These are phyloP conservation scores for Ifrita kowaldi DNA, from an alignment of 2,113 vertebrate genomes.

Conservation along the genomic window DNA sequence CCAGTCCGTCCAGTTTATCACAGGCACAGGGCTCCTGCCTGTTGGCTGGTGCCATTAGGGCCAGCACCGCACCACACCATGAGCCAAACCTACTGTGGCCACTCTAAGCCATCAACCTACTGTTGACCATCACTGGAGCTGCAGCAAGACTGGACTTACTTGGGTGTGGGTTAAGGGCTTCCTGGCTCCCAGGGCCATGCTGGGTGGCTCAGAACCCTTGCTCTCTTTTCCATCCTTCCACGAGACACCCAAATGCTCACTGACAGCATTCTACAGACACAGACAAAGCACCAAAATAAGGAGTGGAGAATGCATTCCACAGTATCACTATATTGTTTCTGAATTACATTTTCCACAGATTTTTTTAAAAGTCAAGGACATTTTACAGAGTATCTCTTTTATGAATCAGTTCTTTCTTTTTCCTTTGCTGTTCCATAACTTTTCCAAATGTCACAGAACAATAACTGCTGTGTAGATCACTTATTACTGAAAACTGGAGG, in stretches of 20 bases:
- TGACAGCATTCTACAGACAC: background rate
- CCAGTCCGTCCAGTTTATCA: background rate
- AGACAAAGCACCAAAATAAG: background rate
- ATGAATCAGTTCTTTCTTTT: conserved; percentile 23
- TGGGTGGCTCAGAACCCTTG: background rate
- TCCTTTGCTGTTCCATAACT: background rate
- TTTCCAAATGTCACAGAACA: conserved; percentile 33
- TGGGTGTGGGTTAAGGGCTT: background rate
- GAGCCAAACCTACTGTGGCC: background rate
- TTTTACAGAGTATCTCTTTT: background rate
- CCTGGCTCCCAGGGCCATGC: fast-evolving
- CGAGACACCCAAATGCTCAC: fast-evolving
- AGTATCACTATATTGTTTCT: background rate
- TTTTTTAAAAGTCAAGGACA: background rate
- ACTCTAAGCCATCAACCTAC: background rate
- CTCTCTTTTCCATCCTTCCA: background rate
- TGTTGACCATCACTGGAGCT: background rate
- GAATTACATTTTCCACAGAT: background rate
- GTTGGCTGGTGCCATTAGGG: background rate
- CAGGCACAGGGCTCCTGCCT: background rate
- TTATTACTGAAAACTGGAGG: background rate
- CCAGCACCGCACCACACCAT: background rate
- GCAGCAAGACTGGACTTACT: background rate
- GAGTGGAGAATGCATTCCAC: background rate
- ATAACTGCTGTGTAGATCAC: background rate